phyloP scores from a whole-genome alignment of 2,888 invertebrate species.

The Drosophila heteroneura region DNA sequence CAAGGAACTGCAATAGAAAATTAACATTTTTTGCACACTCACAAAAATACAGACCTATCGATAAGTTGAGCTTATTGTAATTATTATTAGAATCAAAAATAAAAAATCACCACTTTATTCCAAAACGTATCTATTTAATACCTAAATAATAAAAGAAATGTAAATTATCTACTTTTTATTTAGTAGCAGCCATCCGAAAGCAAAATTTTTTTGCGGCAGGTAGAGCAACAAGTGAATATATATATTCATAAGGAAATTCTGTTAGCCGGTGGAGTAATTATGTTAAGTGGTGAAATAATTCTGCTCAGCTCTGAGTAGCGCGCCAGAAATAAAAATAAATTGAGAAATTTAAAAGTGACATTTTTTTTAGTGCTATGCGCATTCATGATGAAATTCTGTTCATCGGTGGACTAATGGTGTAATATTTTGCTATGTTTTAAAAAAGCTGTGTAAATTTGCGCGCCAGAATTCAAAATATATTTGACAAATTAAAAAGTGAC shows the following conservation, averaged over 20 bases:
- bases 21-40: too few species aligned
- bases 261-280: background rate
- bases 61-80: background rate
- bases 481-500: too few species aligned
- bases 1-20: background rate
- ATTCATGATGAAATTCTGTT: background rate
- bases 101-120: background rate
- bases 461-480: background rate
- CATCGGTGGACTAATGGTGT: background rate
- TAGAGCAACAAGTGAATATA: background rate
- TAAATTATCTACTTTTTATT: too few species aligned
- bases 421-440: too few species aligned
- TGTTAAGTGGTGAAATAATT: slow-evolving; percentile 3
- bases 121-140: background rate
- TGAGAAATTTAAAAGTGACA: background rate
- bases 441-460: background rate
- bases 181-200: too few species aligned
- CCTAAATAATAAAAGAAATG: too few species aligned
- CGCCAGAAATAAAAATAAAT: background rate
- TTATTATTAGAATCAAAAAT: background rate
- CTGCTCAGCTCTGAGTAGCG: background rate
- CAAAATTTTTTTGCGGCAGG: too few species aligned
- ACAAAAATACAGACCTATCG: background rate
- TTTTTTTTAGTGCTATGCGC: too few species aligned
- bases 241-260: background rate